A percentile compares a stretch with the other conserved stretches of the same genome.
phyloP scores from a whole-genome alignment of 2,888 invertebrate genomes.

The Anticlea derivata region DNA sequence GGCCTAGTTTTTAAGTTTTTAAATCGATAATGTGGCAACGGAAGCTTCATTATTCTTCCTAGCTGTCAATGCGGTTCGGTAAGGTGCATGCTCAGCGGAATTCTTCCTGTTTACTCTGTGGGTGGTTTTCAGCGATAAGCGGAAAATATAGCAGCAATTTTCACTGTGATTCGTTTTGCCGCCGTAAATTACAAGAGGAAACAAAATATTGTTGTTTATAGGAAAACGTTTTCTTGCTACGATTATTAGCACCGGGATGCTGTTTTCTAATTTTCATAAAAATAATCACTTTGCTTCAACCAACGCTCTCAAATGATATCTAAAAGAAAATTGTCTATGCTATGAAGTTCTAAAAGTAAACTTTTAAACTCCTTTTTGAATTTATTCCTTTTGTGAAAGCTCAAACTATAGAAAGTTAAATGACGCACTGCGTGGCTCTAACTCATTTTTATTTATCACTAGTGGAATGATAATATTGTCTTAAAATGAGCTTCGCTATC shows the following conservation, averaged over 20 bases:
- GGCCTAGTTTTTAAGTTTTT: constrained; percentile 37
- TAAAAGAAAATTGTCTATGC: too few species aligned
- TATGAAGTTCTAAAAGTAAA: neutral
- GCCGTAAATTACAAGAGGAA: constrained; percentile 21
- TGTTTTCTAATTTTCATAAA: constrained; percentile 5
- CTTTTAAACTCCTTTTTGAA: constrained; percentile 18
- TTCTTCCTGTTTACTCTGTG: constrained; percentile 50
- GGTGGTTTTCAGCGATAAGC: constrained; percentile 29
- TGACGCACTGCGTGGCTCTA: too few species aligned
- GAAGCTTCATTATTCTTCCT: constrained; percentile 48
- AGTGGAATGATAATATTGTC: constrained; percentile 1
- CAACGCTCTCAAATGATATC: too few species aligned
- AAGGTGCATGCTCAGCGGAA: constrained; percentile 50
- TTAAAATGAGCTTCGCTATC: constrained; percentile 13
- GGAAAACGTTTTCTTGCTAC: constrained; percentile 10
- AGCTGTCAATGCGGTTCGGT: constrained; percentile 46
- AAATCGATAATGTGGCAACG: constrained; percentile 47
- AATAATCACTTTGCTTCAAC: neutral
- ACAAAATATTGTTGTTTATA: constrained; percentile 27
- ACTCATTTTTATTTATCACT: constrained; percentile 8
- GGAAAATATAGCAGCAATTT: constrained; percentile 31
- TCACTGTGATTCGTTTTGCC: constrained; percentile 25
- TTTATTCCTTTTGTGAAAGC: constrained; percentile 13
- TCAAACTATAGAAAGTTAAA: too few species aligned
- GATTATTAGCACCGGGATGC: constrained; percentile 1